These are phyloP conservation scores for Phrynosoma blainvillii DNA, from an alignment of 2,113 vertebrate species.

Conservation along the genomic window DNA sequence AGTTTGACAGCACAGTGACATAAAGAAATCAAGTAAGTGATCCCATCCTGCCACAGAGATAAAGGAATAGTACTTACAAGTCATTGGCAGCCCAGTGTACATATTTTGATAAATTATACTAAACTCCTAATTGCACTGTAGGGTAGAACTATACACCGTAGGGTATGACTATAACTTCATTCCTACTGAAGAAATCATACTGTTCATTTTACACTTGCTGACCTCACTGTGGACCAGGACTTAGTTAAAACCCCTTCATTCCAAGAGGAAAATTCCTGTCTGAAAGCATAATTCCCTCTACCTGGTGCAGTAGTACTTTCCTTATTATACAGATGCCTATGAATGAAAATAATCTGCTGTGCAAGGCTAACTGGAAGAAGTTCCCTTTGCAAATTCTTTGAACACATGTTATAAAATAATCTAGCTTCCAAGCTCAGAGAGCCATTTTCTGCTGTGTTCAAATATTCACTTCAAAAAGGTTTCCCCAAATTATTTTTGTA, in stretches of 20 bases:
- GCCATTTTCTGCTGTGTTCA: constrained; percentile 21
- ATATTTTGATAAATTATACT: not conserved
- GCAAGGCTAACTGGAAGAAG: constrained; percentile 4
- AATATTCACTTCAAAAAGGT: constrained; percentile 17
- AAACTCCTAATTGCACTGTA: not conserved
- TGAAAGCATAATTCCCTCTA: constrained; percentile 22
- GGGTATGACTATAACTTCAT: not conserved
- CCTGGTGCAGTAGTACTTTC: not conserved
- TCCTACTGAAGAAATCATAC: not conserved
- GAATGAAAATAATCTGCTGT: constrained; percentile 14
- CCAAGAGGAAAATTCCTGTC: constrained; percentile 13
- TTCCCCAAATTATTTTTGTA: not conserved
- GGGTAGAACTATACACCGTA: not conserved
- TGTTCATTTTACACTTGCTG: not conserved
- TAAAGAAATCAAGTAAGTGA: not conserved
- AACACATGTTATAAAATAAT: constrained; percentile 19
- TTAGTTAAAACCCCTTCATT: constrained; percentile 9
- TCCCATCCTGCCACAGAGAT: not conserved
- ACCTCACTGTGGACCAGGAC: not conserved
- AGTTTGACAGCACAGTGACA: not conserved
- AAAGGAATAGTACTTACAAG: not conserved
- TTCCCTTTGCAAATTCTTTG: not conserved
- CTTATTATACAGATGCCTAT: not conserved
- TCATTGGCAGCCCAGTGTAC: not conserved
- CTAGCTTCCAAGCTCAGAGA: constrained; percentile 39